Conservation (phyloP, 2,113 vertebrate genomes). For the Holacanthus passer region DNA sequence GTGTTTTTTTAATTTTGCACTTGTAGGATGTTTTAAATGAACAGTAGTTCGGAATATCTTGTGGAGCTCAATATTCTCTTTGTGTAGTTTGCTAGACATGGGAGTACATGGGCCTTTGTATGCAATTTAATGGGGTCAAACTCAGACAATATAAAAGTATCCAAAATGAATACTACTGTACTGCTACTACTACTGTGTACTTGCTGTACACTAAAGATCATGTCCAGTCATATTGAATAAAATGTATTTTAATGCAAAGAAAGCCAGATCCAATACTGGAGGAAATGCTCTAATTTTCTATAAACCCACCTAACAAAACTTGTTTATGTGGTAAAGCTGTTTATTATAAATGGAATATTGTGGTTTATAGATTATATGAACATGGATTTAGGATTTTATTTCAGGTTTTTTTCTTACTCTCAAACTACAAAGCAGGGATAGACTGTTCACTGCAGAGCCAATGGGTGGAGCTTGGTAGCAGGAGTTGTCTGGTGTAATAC, state of each 20-base stretch:
- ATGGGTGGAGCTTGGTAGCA: neutral
- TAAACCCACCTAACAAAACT: neutral
- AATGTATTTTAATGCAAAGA: neutral
- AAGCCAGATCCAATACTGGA: neutral
- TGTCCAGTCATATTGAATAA: neutral
- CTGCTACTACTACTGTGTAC: too few species aligned
- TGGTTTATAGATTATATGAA: neutral
- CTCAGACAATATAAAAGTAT: too few species aligned
- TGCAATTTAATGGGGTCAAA: too few species aligned
- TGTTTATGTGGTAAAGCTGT: neutral
- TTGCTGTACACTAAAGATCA: too few species aligned
- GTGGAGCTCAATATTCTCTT: too few species aligned
- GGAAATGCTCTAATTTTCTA: neutral
- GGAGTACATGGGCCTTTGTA: too few species aligned
- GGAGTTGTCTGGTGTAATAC: slow-evolving; percentile 42
- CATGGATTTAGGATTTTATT: neutral
- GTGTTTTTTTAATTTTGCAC: too few species aligned
- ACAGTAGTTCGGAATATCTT: too few species aligned
- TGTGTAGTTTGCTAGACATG: too few species aligned
- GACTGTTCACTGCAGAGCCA: too few species aligned
- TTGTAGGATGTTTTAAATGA: too few species aligned
- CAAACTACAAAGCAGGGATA: neutral
- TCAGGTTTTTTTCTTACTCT: neutral
- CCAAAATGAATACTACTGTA: too few species aligned
- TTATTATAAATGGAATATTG: neutral